Evolutionary conservation across 2,888 invertebrate genomes (phyloP).

Genomic region (Drosophila meridiana): DNA sequence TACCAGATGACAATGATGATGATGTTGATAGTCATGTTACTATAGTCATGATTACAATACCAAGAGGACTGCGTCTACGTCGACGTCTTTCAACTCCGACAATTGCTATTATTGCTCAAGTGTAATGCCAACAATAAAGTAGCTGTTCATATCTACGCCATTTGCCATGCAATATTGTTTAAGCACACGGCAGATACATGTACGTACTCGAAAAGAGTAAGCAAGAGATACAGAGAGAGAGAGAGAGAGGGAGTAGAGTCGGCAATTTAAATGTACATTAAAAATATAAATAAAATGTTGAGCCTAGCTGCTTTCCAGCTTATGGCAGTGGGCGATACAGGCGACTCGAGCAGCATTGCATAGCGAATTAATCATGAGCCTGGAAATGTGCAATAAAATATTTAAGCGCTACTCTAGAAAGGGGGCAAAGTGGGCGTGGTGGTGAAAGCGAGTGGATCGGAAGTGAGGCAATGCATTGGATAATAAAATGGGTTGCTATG

Average conservation of each 20-base stretch:
- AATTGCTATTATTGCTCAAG: constrained; percentile 71
- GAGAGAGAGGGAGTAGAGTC: constrained; percentile 14
- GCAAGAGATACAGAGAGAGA: not conserved
- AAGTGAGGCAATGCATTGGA: not conserved
- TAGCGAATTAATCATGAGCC: constrained; percentile 62
- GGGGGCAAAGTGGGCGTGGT: not conserved
- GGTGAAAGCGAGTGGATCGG: not conserved
- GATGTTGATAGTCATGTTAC: constrained; percentile 39
- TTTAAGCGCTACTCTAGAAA: constrained; percentile 43
- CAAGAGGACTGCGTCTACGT: constrained; percentile 25
- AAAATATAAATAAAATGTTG: constrained; percentile 62
- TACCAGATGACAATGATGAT: constrained; percentile 23
- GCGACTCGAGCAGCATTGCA: constrained; percentile 37
- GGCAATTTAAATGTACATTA: constrained; percentile 62
- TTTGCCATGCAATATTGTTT: constrained; percentile 70
- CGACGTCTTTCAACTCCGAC: constrained; percentile 29
- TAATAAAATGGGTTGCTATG: not conserved
- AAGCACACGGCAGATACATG: constrained; percentile 43
- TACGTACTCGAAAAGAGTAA: too few species aligned
- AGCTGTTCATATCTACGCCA: constrained; percentile 72
- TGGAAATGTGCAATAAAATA: constrained; percentile 58
- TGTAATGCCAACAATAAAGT: constrained; percentile 72
- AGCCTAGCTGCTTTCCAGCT: constrained; percentile 33
- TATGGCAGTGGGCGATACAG: not conserved
- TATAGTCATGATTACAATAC: constrained; percentile 41